Base-by-base conservation (phyloP, 2,888 invertebrate species). In the Anthophora plumipes region DNA sequence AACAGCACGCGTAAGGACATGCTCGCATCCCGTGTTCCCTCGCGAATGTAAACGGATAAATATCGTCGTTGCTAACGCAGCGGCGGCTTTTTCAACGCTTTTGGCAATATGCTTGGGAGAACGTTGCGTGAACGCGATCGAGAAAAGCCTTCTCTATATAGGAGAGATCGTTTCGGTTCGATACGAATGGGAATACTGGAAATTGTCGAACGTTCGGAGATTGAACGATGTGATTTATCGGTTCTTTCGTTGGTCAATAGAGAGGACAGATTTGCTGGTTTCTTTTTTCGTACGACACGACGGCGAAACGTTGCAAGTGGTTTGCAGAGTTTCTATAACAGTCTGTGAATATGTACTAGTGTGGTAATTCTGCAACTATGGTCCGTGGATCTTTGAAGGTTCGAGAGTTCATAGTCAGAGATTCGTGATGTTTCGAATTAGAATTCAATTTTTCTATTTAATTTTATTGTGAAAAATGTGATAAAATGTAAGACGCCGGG, bases 11-110 rank as follows among this genome's bases (percentile, higher is more conserved):
- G 37, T 52, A 63, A 69, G 64, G 48, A 55, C 31, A 41, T 25
- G 9, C 14, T n/a, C 63, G 31, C 31, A 31, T 31, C 31, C 31
- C 3, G n/a, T n/a, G 48, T 68, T 31, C 61, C n/a, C 50, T 64
- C 25, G 20, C 57, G 22, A 57, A 63, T n/a, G n/a, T 25, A 55
- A 70, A 70, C 41, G 60, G 39, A 55, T 48, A 52, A 75, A 54
- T 39, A 54, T 46, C 54, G 14, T 25, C 46, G 39, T 25, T n/a
- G n/a, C 37, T 3, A 17, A 22, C 43, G 37, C 31, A 39, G 22
- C 46, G 37, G 22, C 66, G 7, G 22, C 20, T 37, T 55, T n/a
- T 60, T 37, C 46, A 22, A 46, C 54, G 17, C n/a, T 46, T 60
- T 60, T 22, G n/a, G 12, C 20, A 1, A 14, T n/a, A 54, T 2